Evolutionary conservation across 2,113 vertebrate genomes (phyloP).

Genomic region (Clupea harengus): DNA sequence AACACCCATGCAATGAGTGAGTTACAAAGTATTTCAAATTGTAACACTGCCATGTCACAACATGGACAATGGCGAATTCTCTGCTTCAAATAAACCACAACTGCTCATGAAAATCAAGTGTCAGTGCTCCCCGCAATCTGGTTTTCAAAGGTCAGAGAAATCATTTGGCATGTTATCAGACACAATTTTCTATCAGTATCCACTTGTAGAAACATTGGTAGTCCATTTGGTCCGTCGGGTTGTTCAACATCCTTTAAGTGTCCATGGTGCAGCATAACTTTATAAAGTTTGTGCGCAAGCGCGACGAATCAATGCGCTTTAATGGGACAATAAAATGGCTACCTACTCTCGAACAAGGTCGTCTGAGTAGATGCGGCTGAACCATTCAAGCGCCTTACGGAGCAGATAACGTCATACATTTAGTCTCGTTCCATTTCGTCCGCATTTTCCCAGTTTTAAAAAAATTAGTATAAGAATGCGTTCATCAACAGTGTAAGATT

Average conservation of each 20-base stretch:
- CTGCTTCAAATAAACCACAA: too few species aligned
- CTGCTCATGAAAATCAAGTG: too few species aligned
- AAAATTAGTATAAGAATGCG: too few species aligned
- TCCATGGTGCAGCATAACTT: neutral
- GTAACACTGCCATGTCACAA: too few species aligned
- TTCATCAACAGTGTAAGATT: too few species aligned
- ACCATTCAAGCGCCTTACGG: neutral
- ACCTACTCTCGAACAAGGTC: neutral
- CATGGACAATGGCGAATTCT: too few species aligned
- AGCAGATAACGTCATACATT: conserved; percentile 2
- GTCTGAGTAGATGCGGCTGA: neutral
- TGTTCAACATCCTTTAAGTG: neutral
- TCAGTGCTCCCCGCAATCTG: too few species aligned
- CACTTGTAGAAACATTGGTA: neutral
- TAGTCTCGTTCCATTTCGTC: neutral
- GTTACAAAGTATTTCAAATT: too few species aligned
- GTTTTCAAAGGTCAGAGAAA: too few species aligned
- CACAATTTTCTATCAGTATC: too few species aligned
- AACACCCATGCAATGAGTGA: too few species aligned
- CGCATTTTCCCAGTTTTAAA: neutral
- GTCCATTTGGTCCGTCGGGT: neutral
- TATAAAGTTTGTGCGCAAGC: neutral
- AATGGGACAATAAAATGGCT: neutral
- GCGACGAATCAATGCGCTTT: neutral
- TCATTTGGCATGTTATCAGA: too few species aligned